Evolutionary conservation across 2,888 invertebrate species (phyloP).

Genomic region (Digitonthophagus gazella): DNA sequence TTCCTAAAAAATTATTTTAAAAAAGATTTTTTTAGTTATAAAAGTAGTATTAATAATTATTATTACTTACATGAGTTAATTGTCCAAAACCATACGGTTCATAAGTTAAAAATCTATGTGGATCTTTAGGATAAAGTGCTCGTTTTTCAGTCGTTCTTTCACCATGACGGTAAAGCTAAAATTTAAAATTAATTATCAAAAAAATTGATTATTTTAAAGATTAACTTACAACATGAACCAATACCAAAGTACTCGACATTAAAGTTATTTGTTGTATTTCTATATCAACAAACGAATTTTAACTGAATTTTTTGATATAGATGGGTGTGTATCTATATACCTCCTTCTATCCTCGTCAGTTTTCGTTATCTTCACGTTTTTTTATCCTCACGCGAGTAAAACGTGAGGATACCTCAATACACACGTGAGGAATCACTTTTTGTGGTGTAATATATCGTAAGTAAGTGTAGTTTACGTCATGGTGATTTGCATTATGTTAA

Average conservation of each 20-base stretch:
- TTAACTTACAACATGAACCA: constrained; percentile 18
- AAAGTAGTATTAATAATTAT: background rate
- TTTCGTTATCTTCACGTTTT: background rate
- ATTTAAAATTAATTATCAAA: background rate
- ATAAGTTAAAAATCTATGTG: constrained; percentile 12
- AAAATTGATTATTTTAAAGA: background rate
- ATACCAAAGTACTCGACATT: constrained; percentile 2
- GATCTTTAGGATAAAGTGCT: constrained; percentile 11
- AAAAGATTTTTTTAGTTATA: background rate
- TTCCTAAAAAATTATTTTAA: constrained; percentile 16
- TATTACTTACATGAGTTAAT: constrained; percentile 20
- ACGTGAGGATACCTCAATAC: background rate
- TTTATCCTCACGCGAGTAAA: background rate
- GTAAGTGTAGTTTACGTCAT: background rate
- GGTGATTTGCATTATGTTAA: background rate
- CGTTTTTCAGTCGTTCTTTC: constrained; percentile 16
- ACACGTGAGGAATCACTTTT: background rate
- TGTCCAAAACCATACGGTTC: constrained; percentile 20
- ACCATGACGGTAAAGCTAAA: constrained; percentile 23
- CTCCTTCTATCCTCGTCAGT: too few species aligned
- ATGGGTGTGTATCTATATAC: too few species aligned
- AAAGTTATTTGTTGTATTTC: too few species aligned
- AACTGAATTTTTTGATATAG: too few species aligned
- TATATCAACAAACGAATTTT: too few species aligned
- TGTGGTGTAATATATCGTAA: background rate